Base-by-base conservation (phyloP, 2,888 invertebrate species). In the Nipponacmea schrenckii region DNA sequence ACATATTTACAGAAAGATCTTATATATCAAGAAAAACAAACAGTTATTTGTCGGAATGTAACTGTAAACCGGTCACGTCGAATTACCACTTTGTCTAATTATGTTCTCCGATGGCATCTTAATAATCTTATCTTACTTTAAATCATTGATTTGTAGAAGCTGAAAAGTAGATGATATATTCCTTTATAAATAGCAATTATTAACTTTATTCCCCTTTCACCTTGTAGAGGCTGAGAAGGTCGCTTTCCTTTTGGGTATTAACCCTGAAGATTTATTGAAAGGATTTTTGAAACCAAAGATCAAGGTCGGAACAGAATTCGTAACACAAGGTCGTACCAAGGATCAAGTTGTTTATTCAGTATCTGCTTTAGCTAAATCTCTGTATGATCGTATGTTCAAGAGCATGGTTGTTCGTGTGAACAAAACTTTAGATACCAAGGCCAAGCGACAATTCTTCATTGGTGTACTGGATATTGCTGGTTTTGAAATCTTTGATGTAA, bases 381-480 rank as follows among this genome's bases (percentile, higher is more conserved):
- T 89, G 75, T 90, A 90, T 81, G 86, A 87, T 68, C 85, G 90
- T 65, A 88, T 90, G 87, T 90, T 90, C 85, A 82, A 83, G 67
- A 98, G 95, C 95, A 92, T 99, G 90, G 98, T 99, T 90, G 96
- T 95, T 92, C 96, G 96, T 91, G 97, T 98, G 94, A 98, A 98
- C 94, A 96, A 97, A 91, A 98, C 98, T 85, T 92, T 99, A 90
- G 97, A 97, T 92, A 97, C 97, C 90, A 95, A 97, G 91, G 96
- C 96, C 91, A 97, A 98, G 92, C 94, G 97, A 90, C 96, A 96
- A 14, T 56, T 56, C 56, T 56, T 56, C 56, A 56, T 56, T 56
- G 97, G 98, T 95, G 98, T 98, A 90, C 93, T 98, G 93, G 98
- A 98, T 96, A 98, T 98, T 92, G 98, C 98, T 91, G 98, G 98